Conservation (phyloP, 2,113 vertebrate species). For the Megaptera novaeangliae region DNA sequence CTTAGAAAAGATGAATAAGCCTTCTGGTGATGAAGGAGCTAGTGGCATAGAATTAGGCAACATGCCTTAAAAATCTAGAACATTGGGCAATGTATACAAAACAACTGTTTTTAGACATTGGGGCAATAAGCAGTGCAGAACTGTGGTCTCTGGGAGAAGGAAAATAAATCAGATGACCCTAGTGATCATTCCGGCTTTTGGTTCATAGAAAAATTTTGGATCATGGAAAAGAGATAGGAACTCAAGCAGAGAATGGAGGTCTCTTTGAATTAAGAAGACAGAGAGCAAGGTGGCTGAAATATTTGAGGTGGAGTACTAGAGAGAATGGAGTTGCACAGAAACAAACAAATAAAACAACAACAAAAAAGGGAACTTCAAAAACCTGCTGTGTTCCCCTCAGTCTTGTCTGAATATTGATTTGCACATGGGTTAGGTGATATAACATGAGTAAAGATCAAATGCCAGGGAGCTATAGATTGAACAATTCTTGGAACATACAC, state of each 20-base stretch:
- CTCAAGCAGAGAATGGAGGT: accelerated
- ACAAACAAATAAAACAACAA: background rate
- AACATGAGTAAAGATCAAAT: background rate
- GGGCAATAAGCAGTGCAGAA: background rate
- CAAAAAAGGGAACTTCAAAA: background rate
- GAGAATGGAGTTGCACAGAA: background rate
- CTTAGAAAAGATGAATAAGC: background rate
- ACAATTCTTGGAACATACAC: background rate
- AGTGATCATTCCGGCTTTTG: background rate
- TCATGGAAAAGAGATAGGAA: background rate
- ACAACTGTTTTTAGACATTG: background rate
- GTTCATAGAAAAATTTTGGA: background rate
- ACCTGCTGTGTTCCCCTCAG: background rate
- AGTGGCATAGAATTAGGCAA: background rate
- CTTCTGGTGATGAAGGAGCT: background rate
- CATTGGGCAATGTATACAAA: background rate
- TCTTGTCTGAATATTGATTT: background rate
- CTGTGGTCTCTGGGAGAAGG: background rate
- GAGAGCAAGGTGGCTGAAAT: background rate
- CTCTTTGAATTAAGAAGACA: background rate
- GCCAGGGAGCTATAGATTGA: background rate
- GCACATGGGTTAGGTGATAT: background rate
- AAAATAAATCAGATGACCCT: background rate
- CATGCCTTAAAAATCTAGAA: background rate
- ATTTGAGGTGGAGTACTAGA: background rate